Conservation (phyloP, 1,140 invertebrate species). For the Yoshiicerus persimilis region DNA sequence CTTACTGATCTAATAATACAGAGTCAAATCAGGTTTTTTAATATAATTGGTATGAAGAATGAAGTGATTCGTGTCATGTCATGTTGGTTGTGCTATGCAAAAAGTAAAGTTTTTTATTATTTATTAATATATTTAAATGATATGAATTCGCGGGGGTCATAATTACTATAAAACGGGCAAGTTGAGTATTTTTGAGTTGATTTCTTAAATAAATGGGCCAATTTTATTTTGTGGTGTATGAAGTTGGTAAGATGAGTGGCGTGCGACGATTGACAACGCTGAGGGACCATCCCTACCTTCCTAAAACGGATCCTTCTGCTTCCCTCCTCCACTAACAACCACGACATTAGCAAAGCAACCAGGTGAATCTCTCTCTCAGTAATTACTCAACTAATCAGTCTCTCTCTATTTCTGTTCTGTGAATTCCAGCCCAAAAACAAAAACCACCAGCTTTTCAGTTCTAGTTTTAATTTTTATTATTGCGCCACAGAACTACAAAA, state of each 20-base stretch:
- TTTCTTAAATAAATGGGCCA: neutral
- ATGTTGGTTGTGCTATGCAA: neutral
- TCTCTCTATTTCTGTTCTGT: neutral
- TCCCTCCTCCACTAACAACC: slow-evolving; percentile 49
- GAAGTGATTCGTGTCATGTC: neutral
- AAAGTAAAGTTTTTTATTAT: neutral
- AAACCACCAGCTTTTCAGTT: neutral
- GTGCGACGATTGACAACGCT: slow-evolving; percentile 45
- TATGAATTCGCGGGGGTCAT: neutral
- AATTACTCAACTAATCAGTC: slow-evolving; percentile 35
- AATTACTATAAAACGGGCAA: neutral
- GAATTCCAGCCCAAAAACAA: neutral
- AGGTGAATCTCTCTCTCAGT: slow-evolving; percentile 40
- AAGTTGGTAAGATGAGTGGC: slow-evolving; percentile 50
- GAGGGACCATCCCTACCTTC: slow-evolving; percentile 48
- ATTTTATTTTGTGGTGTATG: slow-evolving; percentile 34
- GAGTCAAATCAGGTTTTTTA: too few species aligned
- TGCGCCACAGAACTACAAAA: too few species aligned
- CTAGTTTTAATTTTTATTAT: neutral
- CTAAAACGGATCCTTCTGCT: slow-evolving; percentile 49
- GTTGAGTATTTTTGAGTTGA: neutral
- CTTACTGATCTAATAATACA: neutral
- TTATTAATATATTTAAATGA: neutral
- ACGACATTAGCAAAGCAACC: slow-evolving; percentile 41
- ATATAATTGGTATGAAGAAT: neutral